phyloP scores from a whole-genome alignment of 2,797 vertebrate genomes.

The Dromococcyx pavoninus region DNA sequence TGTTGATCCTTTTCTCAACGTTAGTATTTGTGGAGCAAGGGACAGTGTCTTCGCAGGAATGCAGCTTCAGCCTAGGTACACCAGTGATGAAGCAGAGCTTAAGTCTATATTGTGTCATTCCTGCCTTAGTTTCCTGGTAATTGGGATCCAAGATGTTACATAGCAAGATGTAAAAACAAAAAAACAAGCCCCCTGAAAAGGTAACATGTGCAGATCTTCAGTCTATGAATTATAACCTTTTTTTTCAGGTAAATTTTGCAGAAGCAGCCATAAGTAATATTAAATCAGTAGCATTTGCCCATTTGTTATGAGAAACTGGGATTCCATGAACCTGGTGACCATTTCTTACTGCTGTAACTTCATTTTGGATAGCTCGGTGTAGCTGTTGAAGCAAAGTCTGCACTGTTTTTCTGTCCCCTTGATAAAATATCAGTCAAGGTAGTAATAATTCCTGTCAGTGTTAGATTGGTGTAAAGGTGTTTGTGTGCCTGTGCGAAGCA shows the following conservation, averaged over 20 bases:
- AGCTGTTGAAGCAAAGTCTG: not conserved
- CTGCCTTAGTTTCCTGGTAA: not conserved
- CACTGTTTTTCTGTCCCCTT: not conserved
- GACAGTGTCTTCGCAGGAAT: not conserved
- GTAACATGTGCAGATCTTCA: not conserved
- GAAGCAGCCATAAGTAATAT: not conserved
- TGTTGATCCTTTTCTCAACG: not conserved
- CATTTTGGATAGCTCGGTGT: not conserved
- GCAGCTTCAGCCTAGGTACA: not conserved
- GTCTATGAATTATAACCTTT: not conserved
- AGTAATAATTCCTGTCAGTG: not conserved
- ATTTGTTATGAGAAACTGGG: not conserved
- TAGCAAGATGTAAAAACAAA: not conserved
- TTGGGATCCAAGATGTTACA: not conserved
- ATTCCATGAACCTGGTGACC: not conserved
- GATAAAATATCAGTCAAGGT: not conserved
- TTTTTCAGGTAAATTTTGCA: not conserved
- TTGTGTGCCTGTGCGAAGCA: not conserved
- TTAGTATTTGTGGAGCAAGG: not conserved
- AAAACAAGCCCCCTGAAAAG: too few species aligned
- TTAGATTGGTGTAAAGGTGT: not conserved
- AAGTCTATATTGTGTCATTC: not conserved
- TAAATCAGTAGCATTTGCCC: not conserved
- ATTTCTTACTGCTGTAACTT: not conserved
- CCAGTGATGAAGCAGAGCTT: not conserved